phyloP scores from a whole-genome alignment of 2,888 invertebrate genomes.

The Alloplasta piceator region DNA sequence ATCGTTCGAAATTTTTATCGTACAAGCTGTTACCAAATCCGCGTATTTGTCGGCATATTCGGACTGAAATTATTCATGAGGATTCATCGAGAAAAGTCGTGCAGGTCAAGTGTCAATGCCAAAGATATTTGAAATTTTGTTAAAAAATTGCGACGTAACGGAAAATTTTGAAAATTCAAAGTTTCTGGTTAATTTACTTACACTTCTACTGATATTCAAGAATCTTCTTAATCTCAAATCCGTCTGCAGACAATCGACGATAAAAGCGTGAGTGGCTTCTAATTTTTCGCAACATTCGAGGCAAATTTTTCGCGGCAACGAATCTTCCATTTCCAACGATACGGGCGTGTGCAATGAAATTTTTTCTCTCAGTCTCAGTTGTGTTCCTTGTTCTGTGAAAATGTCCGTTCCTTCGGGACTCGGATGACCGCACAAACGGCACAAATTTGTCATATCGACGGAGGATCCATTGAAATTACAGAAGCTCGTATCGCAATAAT shows the following conservation, averaged over 20 bases:
- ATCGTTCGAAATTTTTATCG: slow-evolving; percentile 68
- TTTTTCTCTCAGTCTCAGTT: slow-evolving; percentile 74
- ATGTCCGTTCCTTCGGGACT: slow-evolving; percentile 71
- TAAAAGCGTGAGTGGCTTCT: slow-evolving; percentile 72
- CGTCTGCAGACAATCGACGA: slow-evolving; percentile 71
- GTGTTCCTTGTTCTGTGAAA: slow-evolving; percentile 70
- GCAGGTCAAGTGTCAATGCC: no score
- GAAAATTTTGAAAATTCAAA: neutral
- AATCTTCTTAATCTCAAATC: slow-evolving; percentile 73
- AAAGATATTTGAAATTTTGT: no score
- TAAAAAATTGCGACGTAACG: no score
- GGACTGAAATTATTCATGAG: slow-evolving; percentile 66
- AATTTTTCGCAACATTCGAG: slow-evolving; percentile 72
- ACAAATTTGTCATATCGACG: slow-evolving; percentile 70
- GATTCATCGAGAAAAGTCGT: no score
- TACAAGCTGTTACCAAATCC: slow-evolving; percentile 64
- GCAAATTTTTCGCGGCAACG: slow-evolving; percentile 74
- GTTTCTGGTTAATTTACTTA: slow-evolving; percentile 57
- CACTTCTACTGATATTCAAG: slow-evolving; percentile 71
- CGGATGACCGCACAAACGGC: slow-evolving; percentile 74
- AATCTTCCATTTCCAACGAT: slow-evolving; percentile 66
- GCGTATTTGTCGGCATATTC: slow-evolving; percentile 70
- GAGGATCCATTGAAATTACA: slow-evolving; percentile 68
- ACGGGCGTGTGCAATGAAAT: slow-evolving; percentile 76
- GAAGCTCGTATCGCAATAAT: slow-evolving; percentile 66